A percentile compares a stretch with the other conserved stretches of the same genome.
Evolutionary conservation across 2,113 vertebrate species (phyloP).

Genomic region (Myrmecophaga tridactyla): DNA sequence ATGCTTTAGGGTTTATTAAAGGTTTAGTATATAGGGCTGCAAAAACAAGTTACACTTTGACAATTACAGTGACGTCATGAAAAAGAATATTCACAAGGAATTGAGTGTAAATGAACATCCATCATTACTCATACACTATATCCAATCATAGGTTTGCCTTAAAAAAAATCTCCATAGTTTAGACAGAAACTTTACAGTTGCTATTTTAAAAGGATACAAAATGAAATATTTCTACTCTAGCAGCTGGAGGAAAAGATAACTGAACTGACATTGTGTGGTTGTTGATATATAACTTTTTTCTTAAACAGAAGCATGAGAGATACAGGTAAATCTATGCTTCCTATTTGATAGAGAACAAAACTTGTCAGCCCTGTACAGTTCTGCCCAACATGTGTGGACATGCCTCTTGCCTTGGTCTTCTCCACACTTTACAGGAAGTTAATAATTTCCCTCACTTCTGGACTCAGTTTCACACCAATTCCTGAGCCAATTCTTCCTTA

Average conservation of each 20-base stretch:
- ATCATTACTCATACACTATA: too few relatives aligned
- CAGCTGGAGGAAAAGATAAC: background rate
- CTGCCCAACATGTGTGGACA: background rate
- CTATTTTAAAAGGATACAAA: background rate
- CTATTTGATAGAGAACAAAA: background rate
- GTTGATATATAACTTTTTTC: background rate
- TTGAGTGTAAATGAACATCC: too few relatives aligned
- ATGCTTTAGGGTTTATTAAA: too few relatives aligned
- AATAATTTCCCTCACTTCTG: background rate
- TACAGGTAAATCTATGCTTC: background rate
- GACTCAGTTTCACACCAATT: background rate
- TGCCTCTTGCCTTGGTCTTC: background rate
- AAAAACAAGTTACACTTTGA: too few relatives aligned
- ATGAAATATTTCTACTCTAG: background rate
- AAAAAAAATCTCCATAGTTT: background rate
- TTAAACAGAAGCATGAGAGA: background rate
- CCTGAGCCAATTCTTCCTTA: background rate
- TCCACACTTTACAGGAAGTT: background rate
- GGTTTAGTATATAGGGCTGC: too few relatives aligned
- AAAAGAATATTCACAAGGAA: too few relatives aligned
- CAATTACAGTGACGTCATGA: too few relatives aligned
- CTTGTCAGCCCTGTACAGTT: background rate
- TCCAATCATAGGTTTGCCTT: too few relatives aligned
- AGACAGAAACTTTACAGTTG: background rate
- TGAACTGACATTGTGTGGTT: background rate